These are phyloP conservation scores for Clarias magur DNA, from an alignment of 2,113 vertebrate species.

Conservation along the genomic window DNA sequence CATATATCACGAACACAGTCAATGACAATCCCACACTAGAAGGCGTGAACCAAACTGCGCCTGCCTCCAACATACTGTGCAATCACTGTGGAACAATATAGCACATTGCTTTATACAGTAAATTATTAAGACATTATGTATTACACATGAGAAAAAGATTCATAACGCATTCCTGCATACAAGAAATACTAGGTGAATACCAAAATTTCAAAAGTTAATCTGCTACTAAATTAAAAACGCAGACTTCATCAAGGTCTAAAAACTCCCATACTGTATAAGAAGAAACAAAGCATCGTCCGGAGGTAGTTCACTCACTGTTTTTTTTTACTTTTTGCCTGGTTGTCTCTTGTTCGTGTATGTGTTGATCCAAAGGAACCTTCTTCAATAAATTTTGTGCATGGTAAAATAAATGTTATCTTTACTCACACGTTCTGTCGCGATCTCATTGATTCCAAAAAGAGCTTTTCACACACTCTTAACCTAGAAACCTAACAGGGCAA, in stretches of 20 bases:
- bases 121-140: background rate
- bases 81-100: background rate
- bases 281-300: background rate
- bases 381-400: no score
- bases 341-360: no score
- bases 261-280: background rate
- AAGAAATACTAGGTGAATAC: background rate
- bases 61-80: background rate
- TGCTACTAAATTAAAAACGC: background rate
- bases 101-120: background rate
- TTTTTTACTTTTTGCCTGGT: no score
- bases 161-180: background rate
- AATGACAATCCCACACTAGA: background rate
- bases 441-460: no score
- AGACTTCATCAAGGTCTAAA: background rate
- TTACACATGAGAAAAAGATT: background rate
- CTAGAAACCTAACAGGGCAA: background rate
- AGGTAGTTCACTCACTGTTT: background rate
- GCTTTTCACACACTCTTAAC: background rate
- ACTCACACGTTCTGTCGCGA: no score
- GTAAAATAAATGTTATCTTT: no score
- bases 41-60: background rate
- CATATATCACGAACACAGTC: background rate
- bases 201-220: background rate
- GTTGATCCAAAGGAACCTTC: no score